phyloP scores from a whole-genome alignment of 2,888 invertebrate species.

The Timema podura region DNA sequence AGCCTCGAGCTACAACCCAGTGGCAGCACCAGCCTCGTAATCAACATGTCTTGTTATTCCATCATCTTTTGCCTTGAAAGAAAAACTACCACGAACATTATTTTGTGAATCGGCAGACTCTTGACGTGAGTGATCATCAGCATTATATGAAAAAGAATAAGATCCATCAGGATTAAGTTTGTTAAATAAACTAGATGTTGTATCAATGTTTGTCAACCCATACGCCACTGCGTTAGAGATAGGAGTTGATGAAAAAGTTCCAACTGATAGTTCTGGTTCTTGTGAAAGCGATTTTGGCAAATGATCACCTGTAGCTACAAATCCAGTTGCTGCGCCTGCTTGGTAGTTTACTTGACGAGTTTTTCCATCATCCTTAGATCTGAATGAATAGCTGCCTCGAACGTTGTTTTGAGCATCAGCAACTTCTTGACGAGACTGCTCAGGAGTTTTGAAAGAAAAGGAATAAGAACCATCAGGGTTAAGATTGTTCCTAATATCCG shows the following conservation, averaged over 20 bases:
- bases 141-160: conserved; percentile 40
- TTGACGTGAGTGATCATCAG: conserved; percentile 41
- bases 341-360: conserved; percentile 32
- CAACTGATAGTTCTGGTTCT: neutral
- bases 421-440: conserved; percentile 41
- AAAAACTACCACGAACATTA: conserved; percentile 35
- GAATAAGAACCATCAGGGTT: conserved; percentile 37
- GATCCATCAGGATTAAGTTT: conserved; percentile 33
- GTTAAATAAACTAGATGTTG: neutral
- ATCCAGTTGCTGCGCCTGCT: conserved; percentile 35
- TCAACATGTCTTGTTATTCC: conserved; percentile 30
- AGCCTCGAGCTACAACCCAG: conserved; percentile 35
- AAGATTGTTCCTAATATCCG: neutral
- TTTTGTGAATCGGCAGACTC: conserved; percentile 41
- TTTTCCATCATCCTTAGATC: conserved; percentile 33
- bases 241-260: neutral
- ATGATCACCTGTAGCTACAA: conserved; percentile 34
- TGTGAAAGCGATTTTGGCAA: conserved; percentile 27
- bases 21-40: conserved; percentile 34
- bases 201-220: neutral
- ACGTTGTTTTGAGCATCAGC: conserved; percentile 41
- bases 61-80: conserved; percentile 35
- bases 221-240: neutral
- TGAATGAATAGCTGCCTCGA: conserved; percentile 32
- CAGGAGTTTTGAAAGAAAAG: conserved; percentile 40